Evolutionary conservation across 2,888 invertebrate genomes (phyloP).

Genomic region (Sinodicranocentrus sp.): DNA sequence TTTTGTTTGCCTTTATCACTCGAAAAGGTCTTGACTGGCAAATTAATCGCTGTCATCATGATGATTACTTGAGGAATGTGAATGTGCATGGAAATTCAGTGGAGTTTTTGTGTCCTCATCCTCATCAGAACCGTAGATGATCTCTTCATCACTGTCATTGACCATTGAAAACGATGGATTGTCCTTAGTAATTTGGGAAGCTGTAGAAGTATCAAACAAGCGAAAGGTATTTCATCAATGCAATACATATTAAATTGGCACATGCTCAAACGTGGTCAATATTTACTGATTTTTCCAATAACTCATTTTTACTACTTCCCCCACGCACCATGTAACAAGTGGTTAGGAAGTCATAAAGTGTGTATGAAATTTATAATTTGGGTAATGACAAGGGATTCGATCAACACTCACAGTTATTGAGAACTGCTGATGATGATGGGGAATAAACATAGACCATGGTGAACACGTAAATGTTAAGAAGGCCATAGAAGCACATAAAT

Average conservation of each 20-base stretch:
- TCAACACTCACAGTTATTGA: slow-evolving; percentile 70
- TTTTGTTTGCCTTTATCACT: too few relatives aligned
- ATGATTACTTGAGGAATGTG: slow-evolving; percentile 66
- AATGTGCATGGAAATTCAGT: slow-evolving; percentile 79
- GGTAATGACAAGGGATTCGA: background rate
- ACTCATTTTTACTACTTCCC: slow-evolving; percentile 27
- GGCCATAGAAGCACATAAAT: slow-evolving; percentile 96
- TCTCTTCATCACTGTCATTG: slow-evolving; percentile 98
- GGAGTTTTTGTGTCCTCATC: slow-evolving; percentile 81
- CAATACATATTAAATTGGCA: too few relatives aligned
- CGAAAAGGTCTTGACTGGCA: background rate
- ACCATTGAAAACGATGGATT: slow-evolving; percentile 99
- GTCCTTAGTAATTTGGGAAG: slow-evolving; percentile 95
- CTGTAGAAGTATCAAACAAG: too few relatives aligned
- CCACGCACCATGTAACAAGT: background rate
- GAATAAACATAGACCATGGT: slow-evolving; percentile 94
- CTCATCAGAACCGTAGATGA: slow-evolving; percentile 95
- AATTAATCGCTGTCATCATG: slow-evolving; percentile 74
- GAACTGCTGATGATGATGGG: slow-evolving; percentile 72
- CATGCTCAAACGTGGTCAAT: background rate
- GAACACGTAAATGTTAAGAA: slow-evolving; percentile 95
- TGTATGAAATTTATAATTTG: background rate
- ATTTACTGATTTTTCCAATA: slow-evolving; percentile 32
- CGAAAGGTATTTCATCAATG: too few relatives aligned
- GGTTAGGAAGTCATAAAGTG: background rate